These are phyloP conservation scores for Mirza zaza DNA, from an alignment of 2,113 vertebrate genomes.

Conservation along the genomic window DNA sequence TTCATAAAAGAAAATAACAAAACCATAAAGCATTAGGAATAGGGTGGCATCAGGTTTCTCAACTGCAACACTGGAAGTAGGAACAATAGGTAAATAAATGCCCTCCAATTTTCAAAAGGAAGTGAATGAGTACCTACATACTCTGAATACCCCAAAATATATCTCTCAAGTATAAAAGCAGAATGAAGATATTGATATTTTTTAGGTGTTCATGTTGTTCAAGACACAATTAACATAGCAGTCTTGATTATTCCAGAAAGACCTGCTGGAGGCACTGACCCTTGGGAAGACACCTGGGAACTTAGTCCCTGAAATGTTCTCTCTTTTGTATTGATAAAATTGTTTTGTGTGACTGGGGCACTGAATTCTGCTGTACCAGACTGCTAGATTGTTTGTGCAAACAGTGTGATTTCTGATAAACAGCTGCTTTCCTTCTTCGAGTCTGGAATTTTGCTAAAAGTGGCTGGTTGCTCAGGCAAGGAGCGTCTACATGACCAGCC, in stretches of 20 bases:
- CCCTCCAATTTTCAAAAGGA: background rate
- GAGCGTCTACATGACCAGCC: background rate
- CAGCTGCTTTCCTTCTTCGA: background rate
- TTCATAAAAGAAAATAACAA: background rate
- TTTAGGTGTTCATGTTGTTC: background rate
- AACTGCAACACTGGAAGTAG: background rate
- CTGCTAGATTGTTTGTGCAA: background rate
- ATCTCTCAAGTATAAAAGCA: background rate
- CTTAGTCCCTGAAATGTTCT: background rate
- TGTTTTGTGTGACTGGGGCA: background rate
- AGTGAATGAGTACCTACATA: background rate
- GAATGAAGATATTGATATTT: background rate
- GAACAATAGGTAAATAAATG: background rate
- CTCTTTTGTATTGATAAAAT: background rate
- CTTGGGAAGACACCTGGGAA: background rate
- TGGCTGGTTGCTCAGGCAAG: background rate
- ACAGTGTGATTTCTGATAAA: background rate
- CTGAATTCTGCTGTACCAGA: background rate
- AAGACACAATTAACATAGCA: background rate
- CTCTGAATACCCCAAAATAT: background rate
- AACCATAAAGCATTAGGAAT: background rate
- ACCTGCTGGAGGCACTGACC: background rate
- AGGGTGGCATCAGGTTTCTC: background rate
- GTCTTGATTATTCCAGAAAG: background rate
- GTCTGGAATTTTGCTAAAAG: background rate